phyloP scores from a whole-genome alignment of 2,888 invertebrate genomes.

The Trilocha varians region DNA sequence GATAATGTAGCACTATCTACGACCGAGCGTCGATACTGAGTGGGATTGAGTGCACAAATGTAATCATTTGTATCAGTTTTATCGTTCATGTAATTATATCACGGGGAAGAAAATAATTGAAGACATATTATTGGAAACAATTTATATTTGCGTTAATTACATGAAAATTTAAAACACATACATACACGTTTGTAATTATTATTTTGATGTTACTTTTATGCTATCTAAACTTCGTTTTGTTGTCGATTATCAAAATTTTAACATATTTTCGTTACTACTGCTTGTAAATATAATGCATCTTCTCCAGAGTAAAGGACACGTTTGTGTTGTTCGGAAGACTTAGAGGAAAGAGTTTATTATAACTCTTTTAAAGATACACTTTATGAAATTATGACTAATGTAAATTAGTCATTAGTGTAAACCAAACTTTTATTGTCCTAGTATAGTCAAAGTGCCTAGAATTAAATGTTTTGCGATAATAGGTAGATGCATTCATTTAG shows the following conservation, averaged over 20 bases:
- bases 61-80: slow-evolving; percentile 6
- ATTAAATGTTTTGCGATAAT: slow-evolving; percentile 25
- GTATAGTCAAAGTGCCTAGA: slow-evolving; percentile 61
- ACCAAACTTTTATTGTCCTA: slow-evolving; percentile 65
- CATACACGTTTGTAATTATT: neutral
- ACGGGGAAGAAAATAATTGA: slow-evolving; percentile 25
- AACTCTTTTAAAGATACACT: slow-evolving; percentile 26
- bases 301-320: slow-evolving; percentile 26
- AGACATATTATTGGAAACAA: slow-evolving; percentile 57
- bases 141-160: slow-evolving; percentile 53
- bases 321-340: slow-evolving; percentile 54
- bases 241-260: neutral
- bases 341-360: slow-evolving; percentile 23
- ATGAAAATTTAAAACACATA: neutral
- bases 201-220: neutral
- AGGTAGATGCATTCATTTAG: neutral
- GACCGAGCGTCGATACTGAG: slow-evolving; percentile 20
- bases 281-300: no score
- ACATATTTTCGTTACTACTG: slow-evolving; percentile 13
- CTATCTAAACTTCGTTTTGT: neutral
- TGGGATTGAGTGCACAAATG: slow-evolving; percentile 8
- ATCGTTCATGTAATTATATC: slow-evolving; percentile 6
- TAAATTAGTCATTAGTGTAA: slow-evolving; percentile 35
- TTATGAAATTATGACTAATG: slow-evolving; percentile 17
- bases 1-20: slow-evolving; percentile 34